A percentile compares a stretch with the other conserved stretches of the same genome.
These are phyloP conservation scores for Brevipalpus yothersi DNA, from an alignment of 1,140 invertebrate species.

Conservation along the genomic window DNA sequence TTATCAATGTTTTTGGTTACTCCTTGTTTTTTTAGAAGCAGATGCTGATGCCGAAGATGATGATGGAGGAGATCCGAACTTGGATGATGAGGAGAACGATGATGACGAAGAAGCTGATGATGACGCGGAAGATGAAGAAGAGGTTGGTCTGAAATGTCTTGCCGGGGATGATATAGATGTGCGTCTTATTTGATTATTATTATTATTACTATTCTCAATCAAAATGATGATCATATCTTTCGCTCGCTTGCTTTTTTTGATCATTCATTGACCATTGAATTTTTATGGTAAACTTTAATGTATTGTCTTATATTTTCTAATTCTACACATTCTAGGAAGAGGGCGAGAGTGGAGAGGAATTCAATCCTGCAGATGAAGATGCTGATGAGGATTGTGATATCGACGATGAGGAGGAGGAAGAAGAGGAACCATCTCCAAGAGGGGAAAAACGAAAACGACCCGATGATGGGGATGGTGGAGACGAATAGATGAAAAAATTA, in stretches of 20 bases:
- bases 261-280: neutral
- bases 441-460: neutral
- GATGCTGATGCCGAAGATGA: neutral
- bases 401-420: neutral
- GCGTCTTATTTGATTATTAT: neutral
- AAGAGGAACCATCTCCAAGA: neutral
- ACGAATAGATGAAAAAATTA: neutral
- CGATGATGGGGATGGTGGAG: neutral
- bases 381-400: neutral
- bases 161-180: neutral
- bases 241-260: neutral
- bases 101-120: neutral
- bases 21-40: neutral
- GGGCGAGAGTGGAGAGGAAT: neutral
- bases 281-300: neutral
- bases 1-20: no score
- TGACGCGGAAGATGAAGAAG: neutral
- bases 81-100: neutral
- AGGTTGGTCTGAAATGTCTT: neutral
- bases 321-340: neutral
- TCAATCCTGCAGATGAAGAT: neutral
- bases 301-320: neutral
- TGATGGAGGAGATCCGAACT: no score
- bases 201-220: no score
- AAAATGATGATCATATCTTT: no score